A percentile compares a stretch with the other conserved stretches of the same genome.
Evolutionary conservation across 2,797 vertebrate genomes (phyloP).

Genomic region (Hypotaenidia philippensis): DNA sequence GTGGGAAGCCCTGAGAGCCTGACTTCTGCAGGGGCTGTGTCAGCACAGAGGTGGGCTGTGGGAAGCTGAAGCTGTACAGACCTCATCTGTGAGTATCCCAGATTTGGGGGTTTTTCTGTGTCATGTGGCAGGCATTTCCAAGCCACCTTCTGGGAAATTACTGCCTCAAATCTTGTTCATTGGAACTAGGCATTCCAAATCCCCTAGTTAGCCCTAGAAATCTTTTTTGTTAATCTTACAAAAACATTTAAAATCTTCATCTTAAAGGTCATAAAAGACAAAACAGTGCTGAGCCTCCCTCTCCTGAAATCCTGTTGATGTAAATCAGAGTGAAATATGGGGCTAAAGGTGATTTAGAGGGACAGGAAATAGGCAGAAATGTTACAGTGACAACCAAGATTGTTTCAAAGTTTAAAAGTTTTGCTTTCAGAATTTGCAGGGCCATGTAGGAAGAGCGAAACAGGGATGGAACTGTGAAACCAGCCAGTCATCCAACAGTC

Average conservation of each 20-base stretch:
- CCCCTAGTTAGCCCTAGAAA: background rate
- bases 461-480: background rate
- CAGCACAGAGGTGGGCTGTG: background rate
- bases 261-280: background rate
- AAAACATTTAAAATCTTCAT: background rate
- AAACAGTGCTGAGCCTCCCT: background rate
- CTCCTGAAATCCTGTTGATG: background rate
- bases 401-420: background rate
- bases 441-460: background rate
- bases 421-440: background rate
- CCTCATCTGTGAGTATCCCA: background rate
- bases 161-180: background rate
- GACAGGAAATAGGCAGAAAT: background rate
- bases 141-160: background rate
- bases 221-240: background rate
- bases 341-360: background rate
- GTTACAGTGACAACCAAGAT: background rate
- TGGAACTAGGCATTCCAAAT: constrained; percentile 13
- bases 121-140: background rate
- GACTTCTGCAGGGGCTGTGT: background rate
- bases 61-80: background rate
- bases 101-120: background rate
- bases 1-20: background rate
- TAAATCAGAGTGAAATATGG: background rate
- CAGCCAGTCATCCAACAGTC: background rate